Base-by-base conservation (phyloP, 2,888 invertebrate genomes). In the Lasioglossum oenotherae region DNA sequence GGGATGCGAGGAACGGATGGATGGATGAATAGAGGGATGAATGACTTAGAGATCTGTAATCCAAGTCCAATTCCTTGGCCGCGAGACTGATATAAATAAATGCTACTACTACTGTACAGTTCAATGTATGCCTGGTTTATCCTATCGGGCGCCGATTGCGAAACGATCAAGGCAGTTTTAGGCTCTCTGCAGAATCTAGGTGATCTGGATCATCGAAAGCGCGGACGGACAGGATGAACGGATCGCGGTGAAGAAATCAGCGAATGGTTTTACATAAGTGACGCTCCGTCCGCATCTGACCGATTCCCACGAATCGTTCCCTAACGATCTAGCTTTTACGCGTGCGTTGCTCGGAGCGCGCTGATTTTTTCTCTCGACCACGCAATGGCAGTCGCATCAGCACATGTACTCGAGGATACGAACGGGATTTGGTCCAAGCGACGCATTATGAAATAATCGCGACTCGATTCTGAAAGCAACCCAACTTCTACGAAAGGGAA, bases 261-360 rank as follows among this genome's bases (percentile, higher is more conserved):
- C 14, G 60, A 27, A 27, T 10, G 82, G 77, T 78, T 88, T 85
- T 84, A 67, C 80, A 69, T 74, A 74, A 82, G 86, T 80, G 83
- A 84, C 82, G 79, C 78, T 83, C 80, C 41, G 64, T n/a, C n/a
- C 57, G 75, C 71, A 73, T 80, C 49, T 81, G 76, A 83, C 80
- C 82, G 86, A 84, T 88, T 88, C 88, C 87, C 88, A 88, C 89
- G 86, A 78, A 44, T 44, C 44, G 38, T 19, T 31, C 46, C 31
- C n/a, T 19, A 49, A 49, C 46, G 31, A 64, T 27, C 57, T n/a
- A 53, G 2, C 53, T 53, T 53, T 53, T 53, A 53, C 53, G 53
- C 53, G 53, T 53, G 6, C 53, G 53, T 53, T 8, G 49, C 23
- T 49, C 23, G 5, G 49, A 6, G 49, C 2, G 23, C 2, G 2